Evolutionary conservation across 2,797 vertebrate species (phyloP), one percentile per base, ranked within the genome.

Genomic region (Trachops cirrhosus): DNA sequence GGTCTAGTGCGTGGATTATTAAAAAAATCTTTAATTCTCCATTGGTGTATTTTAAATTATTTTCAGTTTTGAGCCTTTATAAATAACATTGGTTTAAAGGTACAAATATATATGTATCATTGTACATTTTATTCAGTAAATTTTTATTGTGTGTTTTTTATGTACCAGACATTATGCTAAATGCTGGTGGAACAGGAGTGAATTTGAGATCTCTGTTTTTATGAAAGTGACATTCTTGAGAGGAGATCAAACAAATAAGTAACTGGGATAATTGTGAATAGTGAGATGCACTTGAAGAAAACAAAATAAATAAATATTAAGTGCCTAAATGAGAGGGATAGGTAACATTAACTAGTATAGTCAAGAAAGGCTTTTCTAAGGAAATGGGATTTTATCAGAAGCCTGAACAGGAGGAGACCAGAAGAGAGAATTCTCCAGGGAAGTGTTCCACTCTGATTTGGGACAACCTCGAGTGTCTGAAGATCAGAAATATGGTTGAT

Each of bases 31-130:
- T 89, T 73, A 67, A 86, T 46, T 82, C 22, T 73, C 9, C 6
- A 68, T 26, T 91, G 44, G 68, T 93, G 2, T 12, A 83, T 75
- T 90, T 93, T 48, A 67, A 89, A 68, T 79, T 86, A 50, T 83
- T 96, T 96, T 46, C 16, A 85, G 14, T 68, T 48, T 92, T 87
- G 34, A 54, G 41, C 4, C 26, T 87, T 89, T 89, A 32, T 92
- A 88, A 84, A 75, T 85, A 62, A 64, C 4, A 41, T 32, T 68
- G 19, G 4, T 85, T 91, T 50, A 94, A 52, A 86, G 29, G 44
- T 39, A 92, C 24, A 89, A 44, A 41, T 4, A n/a, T 75, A 39
- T n/a, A 64, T 92, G n/a, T 48, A 68, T 68, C 29, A 34, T 32
- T 88, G 15, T 73, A 64, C 1, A 68, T 59, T 86, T 93, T 62